A percentile compares a stretch with the other conserved stretches of the same genome.
phyloP scores from a whole-genome alignment of 1,140 invertebrate genomes.

The Apocrypta bakeri region DNA sequence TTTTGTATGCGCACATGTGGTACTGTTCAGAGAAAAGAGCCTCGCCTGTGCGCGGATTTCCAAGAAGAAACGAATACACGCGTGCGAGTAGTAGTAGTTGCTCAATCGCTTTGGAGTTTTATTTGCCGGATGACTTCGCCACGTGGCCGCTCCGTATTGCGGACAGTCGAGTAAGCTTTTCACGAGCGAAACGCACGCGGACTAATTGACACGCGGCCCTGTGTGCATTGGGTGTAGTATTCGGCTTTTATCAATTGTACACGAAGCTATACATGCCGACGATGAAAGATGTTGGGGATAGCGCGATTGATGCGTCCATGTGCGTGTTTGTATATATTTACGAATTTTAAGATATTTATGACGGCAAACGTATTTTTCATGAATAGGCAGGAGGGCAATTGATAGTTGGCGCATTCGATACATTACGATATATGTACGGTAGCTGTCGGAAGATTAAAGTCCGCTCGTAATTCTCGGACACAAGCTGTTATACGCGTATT shows the following conservation, averaged over 20 bases:
- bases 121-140: slow-evolving; percentile 48
- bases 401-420: background rate
- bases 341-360: background rate
- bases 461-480: background rate
- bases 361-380: no score
- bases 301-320: no score
- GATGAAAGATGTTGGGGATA: background rate
- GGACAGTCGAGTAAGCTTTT: slow-evolving; percentile 49
- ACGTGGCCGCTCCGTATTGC: slow-evolving; percentile 50
- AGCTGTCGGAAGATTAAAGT: background rate
- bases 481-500: background rate
- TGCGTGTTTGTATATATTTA: no score
- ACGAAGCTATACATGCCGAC: background rate
- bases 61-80: slow-evolving; percentile 49
- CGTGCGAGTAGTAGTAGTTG: background rate
- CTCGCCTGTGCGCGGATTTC: slow-evolving; percentile 24
- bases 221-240: background rate
- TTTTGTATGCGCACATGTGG: slow-evolving; percentile 19
- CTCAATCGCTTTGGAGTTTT: slow-evolving; percentile 46
- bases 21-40: background rate
- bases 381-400: background rate
- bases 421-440: background rate
- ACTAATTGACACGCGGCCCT: slow-evolving; percentile 60
- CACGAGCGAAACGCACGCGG: slow-evolving; percentile 50
- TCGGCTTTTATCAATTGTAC: no score